phyloP scores from a whole-genome alignment of 2,888 invertebrate genomes.

The Caenorhabditis doughertyi region DNA sequence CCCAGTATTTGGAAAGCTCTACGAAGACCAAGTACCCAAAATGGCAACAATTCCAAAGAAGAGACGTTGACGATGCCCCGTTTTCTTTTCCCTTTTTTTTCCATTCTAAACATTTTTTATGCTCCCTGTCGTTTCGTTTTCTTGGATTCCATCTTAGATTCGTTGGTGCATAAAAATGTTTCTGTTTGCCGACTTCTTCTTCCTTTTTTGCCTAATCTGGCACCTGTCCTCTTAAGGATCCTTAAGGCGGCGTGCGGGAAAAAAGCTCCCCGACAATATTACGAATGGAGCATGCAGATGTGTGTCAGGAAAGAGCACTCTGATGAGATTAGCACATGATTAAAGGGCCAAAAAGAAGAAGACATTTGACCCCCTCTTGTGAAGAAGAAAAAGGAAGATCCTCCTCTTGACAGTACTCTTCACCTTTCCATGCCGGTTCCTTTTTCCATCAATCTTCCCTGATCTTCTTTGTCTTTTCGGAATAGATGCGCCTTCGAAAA shows the following conservation, averaged over 20 bases:
- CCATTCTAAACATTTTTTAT: not conserved
- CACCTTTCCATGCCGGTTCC: constrained; percentile 4
- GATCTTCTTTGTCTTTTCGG: constrained; percentile 42
- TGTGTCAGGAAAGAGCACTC: constrained; percentile 36
- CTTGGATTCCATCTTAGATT: constrained; percentile 9
- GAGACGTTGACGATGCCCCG: constrained; percentile 41
- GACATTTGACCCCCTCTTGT: constrained; percentile 1
- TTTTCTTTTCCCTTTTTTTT: not conserved
- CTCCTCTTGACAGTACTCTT: constrained; percentile 24
- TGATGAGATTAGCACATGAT: constrained; percentile 63
- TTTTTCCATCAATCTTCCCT: constrained; percentile 48
- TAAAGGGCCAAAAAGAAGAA: constrained; percentile 37
- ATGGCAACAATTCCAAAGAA: constrained; percentile 52
- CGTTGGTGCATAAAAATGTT: constrained; percentile 58
- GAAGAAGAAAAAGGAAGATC: constrained; percentile 16
- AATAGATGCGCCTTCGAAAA: constrained; percentile 15
- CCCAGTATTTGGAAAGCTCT: constrained; percentile 61
- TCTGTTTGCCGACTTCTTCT: constrained; percentile 7
- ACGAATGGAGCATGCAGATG: constrained; percentile 46
- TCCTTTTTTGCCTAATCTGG: constrained; percentile 55
- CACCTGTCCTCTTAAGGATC: constrained; percentile 52
- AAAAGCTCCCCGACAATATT: constrained; percentile 55
- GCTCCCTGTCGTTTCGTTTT: not conserved
- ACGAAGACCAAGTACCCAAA: constrained; percentile 56
- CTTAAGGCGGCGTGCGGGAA: constrained; percentile 40